phyloP scores from a whole-genome alignment of 2,113 vertebrate genomes.

The Hippoglossus stenolepis region DNA sequence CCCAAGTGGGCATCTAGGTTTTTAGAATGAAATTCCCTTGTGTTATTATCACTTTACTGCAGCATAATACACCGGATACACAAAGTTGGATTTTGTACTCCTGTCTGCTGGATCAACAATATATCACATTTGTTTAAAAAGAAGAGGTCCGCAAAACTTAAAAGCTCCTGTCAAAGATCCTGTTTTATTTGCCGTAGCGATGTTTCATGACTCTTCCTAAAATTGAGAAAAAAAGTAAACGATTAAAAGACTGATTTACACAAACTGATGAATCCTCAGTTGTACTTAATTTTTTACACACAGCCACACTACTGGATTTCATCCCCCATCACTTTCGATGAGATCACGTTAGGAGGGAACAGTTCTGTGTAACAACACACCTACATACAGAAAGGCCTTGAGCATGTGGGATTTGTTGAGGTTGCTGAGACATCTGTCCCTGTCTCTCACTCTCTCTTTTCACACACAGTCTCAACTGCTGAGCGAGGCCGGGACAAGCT shows the following conservation, averaged over 20 bases:
- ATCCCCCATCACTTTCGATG: neutral
- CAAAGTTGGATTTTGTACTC: too few relatives aligned
- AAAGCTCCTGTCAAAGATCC: too few relatives aligned
- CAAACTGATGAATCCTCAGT: neutral
- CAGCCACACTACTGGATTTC: neutral
- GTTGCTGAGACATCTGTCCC: slow-evolving; percentile 47
- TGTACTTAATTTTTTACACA: neutral
- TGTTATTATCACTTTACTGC: neutral
- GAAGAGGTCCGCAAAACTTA: too few relatives aligned
- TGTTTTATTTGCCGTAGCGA: too few relatives aligned
- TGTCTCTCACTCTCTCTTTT: slow-evolving; percentile 22
- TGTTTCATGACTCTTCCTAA: too few relatives aligned
- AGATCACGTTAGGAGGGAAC: neutral
- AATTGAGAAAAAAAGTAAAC: too few relatives aligned
- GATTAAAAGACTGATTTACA: too few relatives aligned
- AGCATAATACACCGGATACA: too few relatives aligned
- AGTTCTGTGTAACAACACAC: neutral
- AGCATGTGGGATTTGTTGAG: slow-evolving; percentile 23
- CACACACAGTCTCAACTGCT: slow-evolving; percentile 21
- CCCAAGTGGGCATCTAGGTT: too few relatives aligned
- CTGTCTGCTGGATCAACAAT: too few relatives aligned
- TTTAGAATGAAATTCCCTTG: neutral
- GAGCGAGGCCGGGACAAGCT: slow-evolving; percentile 24
- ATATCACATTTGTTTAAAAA: too few relatives aligned
- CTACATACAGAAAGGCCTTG: neutral